Conservation (phyloP, 2,888 invertebrate species). For the Saturnia pavonia region DNA sequence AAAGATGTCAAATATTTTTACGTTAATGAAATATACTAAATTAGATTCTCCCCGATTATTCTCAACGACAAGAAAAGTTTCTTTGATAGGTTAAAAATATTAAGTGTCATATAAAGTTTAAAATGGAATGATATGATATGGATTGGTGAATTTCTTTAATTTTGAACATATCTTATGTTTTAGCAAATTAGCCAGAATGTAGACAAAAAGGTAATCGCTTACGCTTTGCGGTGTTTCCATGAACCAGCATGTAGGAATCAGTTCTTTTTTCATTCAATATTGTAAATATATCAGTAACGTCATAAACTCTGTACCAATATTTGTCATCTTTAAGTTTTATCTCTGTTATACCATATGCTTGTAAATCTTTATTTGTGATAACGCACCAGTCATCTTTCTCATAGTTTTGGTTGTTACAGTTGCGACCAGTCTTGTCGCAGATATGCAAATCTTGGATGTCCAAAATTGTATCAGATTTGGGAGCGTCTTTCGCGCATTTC, state of each 20-base stretch:
- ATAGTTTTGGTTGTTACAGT: conserved; percentile 24
- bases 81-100: no score
- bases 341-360: conserved; percentile 45
- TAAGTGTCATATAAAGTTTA: no score
- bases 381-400: conserved; percentile 49
- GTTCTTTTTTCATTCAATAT: conserved; percentile 67
- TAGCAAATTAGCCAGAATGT: no score
- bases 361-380: conserved; percentile 47
- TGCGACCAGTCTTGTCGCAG: conserved; percentile 33
- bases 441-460: conserved; percentile 62
- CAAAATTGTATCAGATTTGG: conserved; percentile 47
- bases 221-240: conserved; percentile 88
- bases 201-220: conserved; percentile 19
- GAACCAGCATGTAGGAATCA: conserved; percentile 82
- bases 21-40: no score
- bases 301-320: conserved; percentile 79
- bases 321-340: conserved; percentile 58
- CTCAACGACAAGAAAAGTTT: no score
- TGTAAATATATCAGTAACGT: conserved; percentile 74
- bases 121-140: neutral
- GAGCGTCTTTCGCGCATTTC: conserved; percentile 83
- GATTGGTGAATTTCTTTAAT: no score
- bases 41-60: no score
- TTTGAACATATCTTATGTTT: no score
- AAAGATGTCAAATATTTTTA: no score